These are phyloP conservation scores for Phragmatobia fuliginosa DNA, from an alignment of 2,888 invertebrate species.

Conservation along the genomic window DNA sequence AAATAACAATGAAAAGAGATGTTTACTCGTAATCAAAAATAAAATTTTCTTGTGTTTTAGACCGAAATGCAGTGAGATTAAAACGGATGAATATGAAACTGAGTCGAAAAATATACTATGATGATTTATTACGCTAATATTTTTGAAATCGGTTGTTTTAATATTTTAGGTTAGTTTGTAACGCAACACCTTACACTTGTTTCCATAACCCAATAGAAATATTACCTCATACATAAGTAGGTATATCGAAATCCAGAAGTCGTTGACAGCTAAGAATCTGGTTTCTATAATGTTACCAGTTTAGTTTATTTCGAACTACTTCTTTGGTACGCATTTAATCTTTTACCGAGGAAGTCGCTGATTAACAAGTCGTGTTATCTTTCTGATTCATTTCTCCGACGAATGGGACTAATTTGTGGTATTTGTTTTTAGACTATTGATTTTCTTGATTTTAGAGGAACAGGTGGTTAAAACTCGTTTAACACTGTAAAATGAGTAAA, in stretches of 20 bases:
- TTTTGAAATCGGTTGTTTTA: slow-evolving; percentile 15
- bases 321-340: slow-evolving; percentile 67
- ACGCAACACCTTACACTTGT: slow-evolving; percentile 15
- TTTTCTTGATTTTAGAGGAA: slow-evolving; percentile 10
- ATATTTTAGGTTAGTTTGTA: slow-evolving; percentile 17
- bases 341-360: slow-evolving; percentile 72
- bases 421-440: slow-evolving; percentile 36
- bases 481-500: background rate
- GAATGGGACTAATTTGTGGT: slow-evolving; percentile 57
- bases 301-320: slow-evolving; percentile 63
- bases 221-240: slow-evolving; percentile 39
- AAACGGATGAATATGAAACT: background rate
- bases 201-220: slow-evolving; percentile 27
- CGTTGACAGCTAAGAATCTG: slow-evolving; percentile 54
- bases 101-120: background rate
- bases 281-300: slow-evolving; percentile 65
- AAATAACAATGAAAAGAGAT: too few relatives aligned
- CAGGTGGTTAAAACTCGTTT: slow-evolving; percentile 18
- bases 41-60: background rate
- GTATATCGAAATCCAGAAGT: slow-evolving; percentile 44
- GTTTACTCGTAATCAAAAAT: background rate
- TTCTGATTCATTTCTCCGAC: slow-evolving; percentile 67
- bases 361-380: slow-evolving; percentile 76
- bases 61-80: background rate
- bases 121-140: background rate